Evolutionary conservation across 2,888 invertebrate species (phyloP).

Genomic region (Andrena bicolor): DNA sequence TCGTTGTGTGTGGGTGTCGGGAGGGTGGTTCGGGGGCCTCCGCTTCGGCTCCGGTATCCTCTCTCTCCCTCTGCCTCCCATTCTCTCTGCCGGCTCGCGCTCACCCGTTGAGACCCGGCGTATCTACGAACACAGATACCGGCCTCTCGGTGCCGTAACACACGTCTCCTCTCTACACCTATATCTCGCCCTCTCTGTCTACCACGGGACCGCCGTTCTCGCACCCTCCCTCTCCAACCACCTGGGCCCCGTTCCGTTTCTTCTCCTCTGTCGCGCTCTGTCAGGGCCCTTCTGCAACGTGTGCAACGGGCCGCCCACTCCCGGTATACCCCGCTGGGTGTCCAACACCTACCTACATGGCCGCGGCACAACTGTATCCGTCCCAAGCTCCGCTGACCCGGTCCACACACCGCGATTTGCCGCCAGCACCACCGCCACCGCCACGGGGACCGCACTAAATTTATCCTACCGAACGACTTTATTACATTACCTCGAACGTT

Average conservation of each 20-base stretch:
- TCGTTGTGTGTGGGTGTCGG: constrained; percentile 82
- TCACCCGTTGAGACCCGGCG: constrained; percentile 62
- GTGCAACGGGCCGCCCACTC: constrained; percentile 81
- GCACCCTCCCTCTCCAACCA: constrained; percentile 39
- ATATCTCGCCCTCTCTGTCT: constrained; percentile 39
- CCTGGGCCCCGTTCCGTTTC: constrained; percentile 28
- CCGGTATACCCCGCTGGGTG: constrained; percentile 83
- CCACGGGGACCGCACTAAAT: constrained; percentile 79
- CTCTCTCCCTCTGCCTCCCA: constrained; percentile 43
- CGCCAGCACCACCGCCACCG: constrained; percentile 52
- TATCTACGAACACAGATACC: constrained; percentile 80
- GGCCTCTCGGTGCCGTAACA: constrained; percentile 75
- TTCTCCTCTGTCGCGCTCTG: constrained; percentile 63
- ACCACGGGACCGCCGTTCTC: constrained; percentile 17
- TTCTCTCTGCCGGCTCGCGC: constrained; percentile 28
- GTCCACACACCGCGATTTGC: constrained; percentile 71
- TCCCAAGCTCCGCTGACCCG: constrained; percentile 71
- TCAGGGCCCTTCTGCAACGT: constrained; percentile 73
- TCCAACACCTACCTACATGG: constrained; percentile 84
- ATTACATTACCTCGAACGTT: constrained; percentile 82
- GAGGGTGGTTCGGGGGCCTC: constrained; percentile 71
- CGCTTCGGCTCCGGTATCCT: constrained; percentile 68
- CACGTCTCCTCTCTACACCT: constrained; percentile 67
- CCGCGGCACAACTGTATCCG: constrained; percentile 78
- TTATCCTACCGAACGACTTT: constrained; percentile 82